A percentile compares a stretch with the other conserved stretches of the same genome.
These are phyloP conservation scores for Anguilla megastoma DNA, from an alignment of 2,797 vertebrate species.

Conservation along the genomic window DNA sequence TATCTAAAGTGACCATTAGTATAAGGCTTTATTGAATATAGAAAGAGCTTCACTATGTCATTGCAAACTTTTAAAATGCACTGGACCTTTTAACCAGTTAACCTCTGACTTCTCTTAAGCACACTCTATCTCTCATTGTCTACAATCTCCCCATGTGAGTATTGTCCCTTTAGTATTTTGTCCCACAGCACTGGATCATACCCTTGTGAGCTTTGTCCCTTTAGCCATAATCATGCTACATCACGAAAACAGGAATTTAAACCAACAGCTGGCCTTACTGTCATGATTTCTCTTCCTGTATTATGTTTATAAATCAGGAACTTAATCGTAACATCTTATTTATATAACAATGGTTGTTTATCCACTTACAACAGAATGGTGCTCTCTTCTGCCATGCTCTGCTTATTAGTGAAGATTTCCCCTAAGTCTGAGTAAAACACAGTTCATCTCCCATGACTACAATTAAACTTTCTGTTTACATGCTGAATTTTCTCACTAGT, in stretches of 20 bases:
- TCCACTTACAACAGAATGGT: background rate
- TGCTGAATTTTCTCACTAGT: conserved; percentile 12
- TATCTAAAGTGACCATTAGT: conserved; percentile 36
- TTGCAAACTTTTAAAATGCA: background rate
- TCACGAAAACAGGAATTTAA: conserved; percentile 3
- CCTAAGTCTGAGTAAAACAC: background rate
- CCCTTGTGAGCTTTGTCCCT: background rate
- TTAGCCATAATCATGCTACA: background rate
- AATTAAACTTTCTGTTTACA: conserved; percentile 10
- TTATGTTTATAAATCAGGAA: conserved; percentile 20
- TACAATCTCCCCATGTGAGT: background rate
- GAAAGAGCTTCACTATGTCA: background rate
- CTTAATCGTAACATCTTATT: background rate
- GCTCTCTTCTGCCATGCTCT: background rate
- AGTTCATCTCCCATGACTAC: background rate
- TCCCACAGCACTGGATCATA: background rate
- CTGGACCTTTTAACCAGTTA: background rate
- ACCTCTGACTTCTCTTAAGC: background rate
- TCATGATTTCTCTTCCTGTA: conserved; percentile 9
- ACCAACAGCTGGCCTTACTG: background rate
- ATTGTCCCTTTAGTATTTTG: background rate
- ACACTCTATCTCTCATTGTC: background rate
- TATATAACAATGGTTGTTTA: background rate
- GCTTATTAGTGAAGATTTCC: background rate
- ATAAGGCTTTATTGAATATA: conserved; percentile 7